phyloP scores from a whole-genome alignment of 2,797 vertebrate species.

The Discoglossus pictus region DNA sequence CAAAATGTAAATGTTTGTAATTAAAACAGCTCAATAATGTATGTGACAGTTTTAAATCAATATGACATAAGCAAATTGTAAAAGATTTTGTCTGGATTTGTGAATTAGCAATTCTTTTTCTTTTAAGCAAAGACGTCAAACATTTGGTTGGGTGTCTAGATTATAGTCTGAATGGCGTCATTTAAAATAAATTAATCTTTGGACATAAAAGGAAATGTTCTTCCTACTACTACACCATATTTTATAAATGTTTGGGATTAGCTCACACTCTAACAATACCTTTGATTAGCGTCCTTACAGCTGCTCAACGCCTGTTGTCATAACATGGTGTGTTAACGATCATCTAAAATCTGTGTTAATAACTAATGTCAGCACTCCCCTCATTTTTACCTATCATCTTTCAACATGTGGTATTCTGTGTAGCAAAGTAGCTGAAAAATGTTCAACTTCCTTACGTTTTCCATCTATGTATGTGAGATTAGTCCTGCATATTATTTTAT shows the following conservation, averaged over 20 bases:
- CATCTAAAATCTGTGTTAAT: slow-evolving; percentile 32
- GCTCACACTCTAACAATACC: slow-evolving; percentile 16
- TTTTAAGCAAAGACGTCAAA: slow-evolving; percentile 17
- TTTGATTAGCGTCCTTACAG: slow-evolving; percentile 16
- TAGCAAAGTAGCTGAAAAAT: slow-evolving; percentile 20
- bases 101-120: slow-evolving; percentile 40
- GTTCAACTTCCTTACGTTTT: not conserved
- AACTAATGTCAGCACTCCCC: slow-evolving; percentile 37
- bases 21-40: slow-evolving; percentile 6
- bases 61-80: slow-evolving; percentile 27
- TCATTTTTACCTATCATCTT: slow-evolving; percentile 17
- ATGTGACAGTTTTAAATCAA: slow-evolving; percentile 20
- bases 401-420: slow-evolving; percentile 29
- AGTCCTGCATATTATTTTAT: no score
- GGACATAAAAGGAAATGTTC: slow-evolving; percentile 33
- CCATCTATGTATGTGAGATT: no score
- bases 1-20: no score
- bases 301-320: slow-evolving; percentile 32
- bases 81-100: slow-evolving; percentile 44
- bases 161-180: slow-evolving; percentile 16
- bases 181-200: slow-evolving; percentile 28
- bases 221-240: slow-evolving; percentile 21
- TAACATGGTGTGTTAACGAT: slow-evolving; percentile 40
- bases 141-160: slow-evolving; percentile 20
- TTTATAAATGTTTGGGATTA: slow-evolving; percentile 41